A percentile compares a stretch with the other conserved stretches of the same genome.
Evolutionary conservation across 2,888 invertebrate genomes (phyloP).

Genomic region (Bimastos eiseni): DNA sequence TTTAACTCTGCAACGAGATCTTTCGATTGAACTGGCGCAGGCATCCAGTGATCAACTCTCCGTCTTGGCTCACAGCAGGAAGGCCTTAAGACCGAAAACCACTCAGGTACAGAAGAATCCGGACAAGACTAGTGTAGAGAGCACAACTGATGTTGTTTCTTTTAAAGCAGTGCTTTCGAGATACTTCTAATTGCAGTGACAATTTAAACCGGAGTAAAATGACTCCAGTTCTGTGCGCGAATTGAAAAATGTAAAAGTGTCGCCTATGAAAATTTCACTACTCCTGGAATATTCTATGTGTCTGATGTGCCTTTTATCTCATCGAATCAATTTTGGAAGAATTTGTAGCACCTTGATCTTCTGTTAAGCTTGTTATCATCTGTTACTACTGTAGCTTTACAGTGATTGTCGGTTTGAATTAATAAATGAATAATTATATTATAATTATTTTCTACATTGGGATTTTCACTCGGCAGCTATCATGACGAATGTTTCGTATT

Average conservation of each 20-base stretch:
- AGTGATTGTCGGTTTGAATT: too few relatives aligned
- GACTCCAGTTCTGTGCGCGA: neutral
- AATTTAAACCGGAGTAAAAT: too few relatives aligned
- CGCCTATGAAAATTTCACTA: neutral
- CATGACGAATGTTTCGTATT: neutral
- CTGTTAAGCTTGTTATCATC: too few relatives aligned
- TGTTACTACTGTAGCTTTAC: too few relatives aligned
- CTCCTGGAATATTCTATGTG: too few relatives aligned
- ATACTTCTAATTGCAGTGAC: too few relatives aligned
- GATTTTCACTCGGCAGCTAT: neutral
- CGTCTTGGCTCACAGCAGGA: neutral
- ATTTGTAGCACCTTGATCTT: too few relatives aligned
- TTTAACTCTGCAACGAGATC: slow-evolving; percentile 2
- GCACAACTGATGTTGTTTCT: too few relatives aligned
- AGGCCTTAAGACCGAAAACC: neutral
- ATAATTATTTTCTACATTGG: neutral
- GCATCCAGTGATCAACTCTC: neutral
- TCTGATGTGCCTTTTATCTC: too few relatives aligned
- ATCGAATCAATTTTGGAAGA: too few relatives aligned
- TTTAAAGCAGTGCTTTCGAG: too few relatives aligned
- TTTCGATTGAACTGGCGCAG: neutral
- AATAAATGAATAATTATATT: too few relatives aligned
- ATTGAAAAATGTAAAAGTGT: neutral
- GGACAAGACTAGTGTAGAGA: neutral
- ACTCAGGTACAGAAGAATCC: neutral